Conservation (phyloP, 2,888 invertebrate species). For the Alentia gelatinosa region DNA sequence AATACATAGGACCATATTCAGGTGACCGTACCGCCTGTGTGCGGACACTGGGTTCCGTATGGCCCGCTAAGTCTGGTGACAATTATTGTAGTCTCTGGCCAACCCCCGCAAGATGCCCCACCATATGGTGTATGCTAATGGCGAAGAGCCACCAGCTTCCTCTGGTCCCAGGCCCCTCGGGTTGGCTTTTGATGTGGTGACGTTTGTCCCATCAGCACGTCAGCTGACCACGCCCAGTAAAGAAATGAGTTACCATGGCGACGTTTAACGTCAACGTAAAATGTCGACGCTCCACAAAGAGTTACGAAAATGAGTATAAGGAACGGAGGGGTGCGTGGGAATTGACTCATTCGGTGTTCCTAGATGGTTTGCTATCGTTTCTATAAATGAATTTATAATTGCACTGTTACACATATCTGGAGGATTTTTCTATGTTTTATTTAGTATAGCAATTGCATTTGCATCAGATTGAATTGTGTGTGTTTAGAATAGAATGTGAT, state of each 20-base stretch:
- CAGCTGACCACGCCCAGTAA: conserved; percentile 40
- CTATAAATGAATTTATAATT: neutral
- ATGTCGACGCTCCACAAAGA: neutral
- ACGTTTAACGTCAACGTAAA: neutral
- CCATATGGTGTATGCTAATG: conserved; percentile 52
- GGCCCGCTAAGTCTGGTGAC: neutral
- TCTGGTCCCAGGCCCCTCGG: neutral
- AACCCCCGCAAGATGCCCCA: neutral
- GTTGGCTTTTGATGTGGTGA: conserved; percentile 21
- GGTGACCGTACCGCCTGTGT: neutral
- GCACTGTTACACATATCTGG: no score
- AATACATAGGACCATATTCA: conserved; percentile 30
- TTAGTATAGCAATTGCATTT: no score
- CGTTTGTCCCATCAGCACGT: conserved; percentile 6
- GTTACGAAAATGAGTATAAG: conserved; percentile 4
- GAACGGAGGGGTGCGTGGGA: neutral
- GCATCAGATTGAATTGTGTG: no score
- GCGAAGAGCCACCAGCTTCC: neutral
- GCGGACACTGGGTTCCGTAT: neutral
- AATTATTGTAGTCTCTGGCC: neutral
- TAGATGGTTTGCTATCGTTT: neutral
- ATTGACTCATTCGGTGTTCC: neutral
- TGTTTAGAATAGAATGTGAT: no score
- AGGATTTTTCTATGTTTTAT: no score
- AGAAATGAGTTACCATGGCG: conserved; percentile 44